Conservation (phyloP, 2,113 vertebrate genomes). For the Propithecus coquereli region DNA sequence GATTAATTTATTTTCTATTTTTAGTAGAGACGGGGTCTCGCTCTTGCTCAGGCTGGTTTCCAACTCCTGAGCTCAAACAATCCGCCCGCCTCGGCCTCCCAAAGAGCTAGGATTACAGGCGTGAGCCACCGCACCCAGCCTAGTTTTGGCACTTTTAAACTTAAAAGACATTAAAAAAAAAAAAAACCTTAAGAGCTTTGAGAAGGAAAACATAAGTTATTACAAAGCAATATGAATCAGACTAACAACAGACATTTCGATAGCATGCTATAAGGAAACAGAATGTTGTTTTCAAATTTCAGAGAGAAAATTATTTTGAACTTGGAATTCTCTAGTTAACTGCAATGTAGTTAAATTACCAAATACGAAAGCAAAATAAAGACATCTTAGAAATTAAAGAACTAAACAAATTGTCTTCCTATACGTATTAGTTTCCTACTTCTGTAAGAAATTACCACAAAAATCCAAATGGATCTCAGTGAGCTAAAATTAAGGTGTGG, state of each 20-base stretch:
- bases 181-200: constrained; percentile 31
- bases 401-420: background rate
- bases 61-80: no score
- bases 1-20: no score
- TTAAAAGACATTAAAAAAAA: constrained; percentile 29
- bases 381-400: constrained; percentile 22
- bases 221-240: constrained; percentile 33
- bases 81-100: no score
- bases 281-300: constrained; percentile 15
- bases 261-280: constrained; percentile 13
- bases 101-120: no score
- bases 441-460: background rate
- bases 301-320: constrained; percentile 38
- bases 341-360: background rate
- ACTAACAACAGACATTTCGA: background rate
- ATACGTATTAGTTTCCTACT: background rate
- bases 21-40: no score
- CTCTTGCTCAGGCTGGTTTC: no score
- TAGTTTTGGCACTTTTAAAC: constrained; percentile 37
- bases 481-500: background rate
- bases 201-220: background rate
- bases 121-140: no score
- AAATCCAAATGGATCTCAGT: background rate
- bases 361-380: constrained; percentile 32
- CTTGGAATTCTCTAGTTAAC: background rate